These are phyloP conservation scores for Conus ventricosus DNA, from an alignment of 1,140 invertebrate species.

Conservation along the genomic window DNA sequence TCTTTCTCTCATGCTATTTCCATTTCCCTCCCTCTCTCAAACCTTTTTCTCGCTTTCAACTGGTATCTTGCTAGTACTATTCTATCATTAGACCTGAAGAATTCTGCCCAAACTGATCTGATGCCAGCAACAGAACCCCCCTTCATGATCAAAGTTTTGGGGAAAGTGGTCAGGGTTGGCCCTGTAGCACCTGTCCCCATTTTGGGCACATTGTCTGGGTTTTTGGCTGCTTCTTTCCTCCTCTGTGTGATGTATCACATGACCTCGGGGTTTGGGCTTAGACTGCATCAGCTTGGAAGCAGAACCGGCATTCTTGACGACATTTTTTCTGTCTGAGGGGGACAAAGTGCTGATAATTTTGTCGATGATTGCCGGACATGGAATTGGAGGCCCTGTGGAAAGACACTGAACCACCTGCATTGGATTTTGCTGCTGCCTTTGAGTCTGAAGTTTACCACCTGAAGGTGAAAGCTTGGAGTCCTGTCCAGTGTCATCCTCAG, in stretches of 20 bases:
- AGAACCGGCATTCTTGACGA: background rate
- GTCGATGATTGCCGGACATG: background rate
- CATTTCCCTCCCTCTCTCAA: no score
- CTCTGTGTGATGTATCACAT: background rate
- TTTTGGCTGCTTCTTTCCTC: background rate
- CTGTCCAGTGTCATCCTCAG: background rate
- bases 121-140: background rate
- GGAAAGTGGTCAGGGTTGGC: constrained; percentile 64
- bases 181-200: constrained; percentile 61
- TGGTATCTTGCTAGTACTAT: no score
- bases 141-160: constrained; percentile 54
- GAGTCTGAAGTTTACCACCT: background rate
- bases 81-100: no score
- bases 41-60: no score
- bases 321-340: background rate
- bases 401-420: background rate
- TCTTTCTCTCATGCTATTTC: no score
- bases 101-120: no score
- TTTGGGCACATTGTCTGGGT: constrained; percentile 48
- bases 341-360: background rate
- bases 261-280: background rate
- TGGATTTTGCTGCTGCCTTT: background rate
- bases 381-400: background rate
- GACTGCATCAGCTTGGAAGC: no score
- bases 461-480: background rate